phyloP scores from a whole-genome alignment of 2,888 invertebrate species.

The Trichacis sp. region DNA sequence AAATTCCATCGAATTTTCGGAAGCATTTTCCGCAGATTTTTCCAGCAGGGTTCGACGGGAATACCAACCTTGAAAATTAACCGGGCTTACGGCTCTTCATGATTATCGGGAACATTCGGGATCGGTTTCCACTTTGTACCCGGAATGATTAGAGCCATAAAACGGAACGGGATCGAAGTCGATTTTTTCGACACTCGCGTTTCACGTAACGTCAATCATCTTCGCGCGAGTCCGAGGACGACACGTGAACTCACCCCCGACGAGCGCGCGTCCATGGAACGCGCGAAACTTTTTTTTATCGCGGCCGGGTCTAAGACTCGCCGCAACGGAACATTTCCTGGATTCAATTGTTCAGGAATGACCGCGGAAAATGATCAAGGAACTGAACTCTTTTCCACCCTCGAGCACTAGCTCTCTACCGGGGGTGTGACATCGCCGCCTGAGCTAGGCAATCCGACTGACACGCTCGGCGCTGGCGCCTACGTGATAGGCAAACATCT shows the following conservation, averaged over 20 bases:
- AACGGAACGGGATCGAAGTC: not conserved
- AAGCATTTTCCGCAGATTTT: too few species aligned
- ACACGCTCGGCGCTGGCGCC: slow-evolving; percentile 48
- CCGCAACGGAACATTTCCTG: slow-evolving; percentile 14
- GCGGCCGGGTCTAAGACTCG: not conserved
- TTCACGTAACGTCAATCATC: slow-evolving; percentile 49
- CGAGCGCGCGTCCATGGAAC: slow-evolving; percentile 18
- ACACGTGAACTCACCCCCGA: slow-evolving; percentile 7
- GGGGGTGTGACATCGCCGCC: slow-evolving; percentile 48
- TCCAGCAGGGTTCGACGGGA: not conserved
- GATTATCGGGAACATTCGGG: slow-evolving; percentile 20
- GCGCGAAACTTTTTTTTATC: not conserved
- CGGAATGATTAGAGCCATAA: not conserved
- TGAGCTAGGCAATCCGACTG: slow-evolving; percentile 58
- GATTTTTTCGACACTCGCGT: slow-evolving; percentile 8
- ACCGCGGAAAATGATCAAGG: slow-evolving; percentile 3
- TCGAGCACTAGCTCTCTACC: not conserved
- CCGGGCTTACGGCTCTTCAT: slow-evolving; percentile 46
- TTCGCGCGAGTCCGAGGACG: slow-evolving; percentile 27
- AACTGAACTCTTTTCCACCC: not conserved
- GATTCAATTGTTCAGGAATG: slow-evolving; percentile 13
- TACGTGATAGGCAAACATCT: slow-evolving; percentile 45
- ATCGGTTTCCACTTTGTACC: too few species aligned
- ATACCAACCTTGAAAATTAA: slow-evolving; percentile 44
- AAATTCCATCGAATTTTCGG: not conserved